These are phyloP conservation scores for Coryphaenoides rupestris DNA, from an alignment of 2,113 vertebrate species.

Conservation along the genomic window DNA sequence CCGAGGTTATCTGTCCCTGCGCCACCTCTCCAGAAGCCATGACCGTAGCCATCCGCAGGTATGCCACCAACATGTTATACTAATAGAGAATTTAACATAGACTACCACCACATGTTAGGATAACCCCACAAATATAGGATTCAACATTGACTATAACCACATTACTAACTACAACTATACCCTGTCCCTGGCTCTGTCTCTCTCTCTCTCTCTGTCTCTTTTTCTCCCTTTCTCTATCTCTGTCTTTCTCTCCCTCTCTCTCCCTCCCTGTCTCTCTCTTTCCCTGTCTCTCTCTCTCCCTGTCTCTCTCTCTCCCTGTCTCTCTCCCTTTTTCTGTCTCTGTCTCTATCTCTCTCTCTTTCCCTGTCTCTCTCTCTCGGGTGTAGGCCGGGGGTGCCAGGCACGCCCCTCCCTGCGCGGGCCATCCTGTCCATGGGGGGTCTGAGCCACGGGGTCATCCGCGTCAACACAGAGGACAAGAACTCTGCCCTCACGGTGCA, in stretches of 20 bases:
- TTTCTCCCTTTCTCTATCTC: too few species aligned
- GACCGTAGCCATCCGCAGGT: conserved; percentile 97
- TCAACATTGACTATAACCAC: too few species aligned
- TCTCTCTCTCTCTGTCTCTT: too few species aligned
- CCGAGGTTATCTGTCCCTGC: conserved; percentile 95
- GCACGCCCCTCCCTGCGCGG: conserved; percentile 89
- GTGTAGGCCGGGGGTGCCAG: conserved; percentile 86
- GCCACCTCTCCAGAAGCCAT: conserved; percentile 95
- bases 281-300: neutral
- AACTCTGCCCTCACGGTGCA: conserved; percentile 96
- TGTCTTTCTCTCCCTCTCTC: too few species aligned
- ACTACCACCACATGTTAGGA: too few species aligned
- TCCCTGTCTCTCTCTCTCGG: conserved; percentile 4
- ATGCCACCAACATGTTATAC: too few species aligned
- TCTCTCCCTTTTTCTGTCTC: neutral
- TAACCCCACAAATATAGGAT: too few species aligned
- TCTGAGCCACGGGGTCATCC: conserved; percentile 90
- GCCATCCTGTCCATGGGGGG: conserved; percentile 93
- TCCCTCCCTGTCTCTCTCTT: neutral
- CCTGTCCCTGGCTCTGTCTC: too few species aligned
- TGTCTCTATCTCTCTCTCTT: neutral
- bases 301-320: neutral
- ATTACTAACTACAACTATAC: too few species aligned
- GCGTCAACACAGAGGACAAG: conserved; percentile 97
- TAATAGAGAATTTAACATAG: too few species aligned